Evolutionary conservation across 2,797 vertebrate genomes (phyloP).

Genomic region (Otolemur crassicaudatus): DNA sequence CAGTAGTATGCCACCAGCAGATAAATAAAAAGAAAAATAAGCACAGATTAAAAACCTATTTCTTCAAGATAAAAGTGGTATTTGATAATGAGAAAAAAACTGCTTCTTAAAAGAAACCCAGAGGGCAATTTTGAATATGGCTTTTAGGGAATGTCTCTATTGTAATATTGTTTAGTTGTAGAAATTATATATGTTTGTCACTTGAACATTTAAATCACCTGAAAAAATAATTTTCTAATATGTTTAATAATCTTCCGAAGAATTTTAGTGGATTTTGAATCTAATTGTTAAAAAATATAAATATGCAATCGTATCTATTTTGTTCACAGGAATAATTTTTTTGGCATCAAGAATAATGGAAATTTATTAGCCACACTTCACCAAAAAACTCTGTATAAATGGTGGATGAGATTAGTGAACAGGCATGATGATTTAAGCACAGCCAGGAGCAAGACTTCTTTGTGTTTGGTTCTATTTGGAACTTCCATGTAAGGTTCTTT

Average conservation of each 20-base stretch:
- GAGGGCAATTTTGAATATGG: constrained; percentile 31
- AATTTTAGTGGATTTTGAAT: constrained; percentile 22
- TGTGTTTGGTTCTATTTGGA: not conserved
- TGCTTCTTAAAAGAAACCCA: constrained; percentile 37
- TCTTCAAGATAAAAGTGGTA: constrained; percentile 24
- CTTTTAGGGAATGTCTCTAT: not conserved
- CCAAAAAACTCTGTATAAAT: constrained; percentile 8
- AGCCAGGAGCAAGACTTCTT: not conserved
- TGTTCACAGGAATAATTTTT: constrained; percentile 53
- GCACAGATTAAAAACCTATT: not conserved
- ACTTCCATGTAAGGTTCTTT: not conserved
- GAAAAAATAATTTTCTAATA: constrained; percentile 43
- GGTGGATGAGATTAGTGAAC: not conserved
- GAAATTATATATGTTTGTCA: not conserved
- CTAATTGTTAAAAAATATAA: constrained; percentile 33
- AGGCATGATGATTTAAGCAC: not conserved
- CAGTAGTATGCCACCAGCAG: not conserved
- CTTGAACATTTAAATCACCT: not conserved
- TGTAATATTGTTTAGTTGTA: not conserved
- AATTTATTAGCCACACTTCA: constrained; percentile 29
- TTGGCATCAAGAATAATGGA: constrained; percentile 4
- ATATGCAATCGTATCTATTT: not conserved
- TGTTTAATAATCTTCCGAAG: constrained; percentile 34
- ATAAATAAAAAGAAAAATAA: constrained; percentile 55
- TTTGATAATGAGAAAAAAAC: constrained; percentile 44